These are phyloP conservation scores for Tiphia femorata DNA, from an alignment of 2,888 invertebrate species.

Conservation along the genomic window DNA sequence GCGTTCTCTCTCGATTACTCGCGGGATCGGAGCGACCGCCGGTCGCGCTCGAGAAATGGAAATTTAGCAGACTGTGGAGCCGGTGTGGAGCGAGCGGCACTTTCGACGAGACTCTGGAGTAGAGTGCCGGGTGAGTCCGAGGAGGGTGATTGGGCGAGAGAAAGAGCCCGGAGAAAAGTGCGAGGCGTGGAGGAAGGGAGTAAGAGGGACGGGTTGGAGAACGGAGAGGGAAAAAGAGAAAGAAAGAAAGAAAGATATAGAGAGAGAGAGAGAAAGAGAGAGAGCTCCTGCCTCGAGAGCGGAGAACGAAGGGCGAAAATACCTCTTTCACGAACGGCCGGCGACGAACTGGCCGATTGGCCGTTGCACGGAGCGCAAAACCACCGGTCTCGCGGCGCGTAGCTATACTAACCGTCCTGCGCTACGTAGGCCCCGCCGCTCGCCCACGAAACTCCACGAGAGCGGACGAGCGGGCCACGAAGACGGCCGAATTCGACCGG, in stretches of 20 bases:
- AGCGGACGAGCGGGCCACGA: conserved; percentile 49
- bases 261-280: not conserved
- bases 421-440: conserved; percentile 36
- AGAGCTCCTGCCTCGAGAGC: not conserved
- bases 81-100: no score
- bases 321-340: conserved; percentile 62
- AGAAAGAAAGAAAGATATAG: not conserved
- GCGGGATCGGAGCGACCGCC: not conserved
- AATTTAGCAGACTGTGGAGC: no score
- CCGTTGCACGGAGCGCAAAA: conserved; percentile 47
- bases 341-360: conserved; percentile 67
- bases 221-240: not conserved
- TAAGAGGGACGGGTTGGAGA: not conserved
- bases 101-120: no score
- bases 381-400: conserved; percentile 37
- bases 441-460: conserved; percentile 24
- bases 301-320: conserved; percentile 23
- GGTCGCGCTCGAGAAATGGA: not conserved
- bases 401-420: conserved; percentile 50
- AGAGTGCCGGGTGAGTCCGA: not conserved
- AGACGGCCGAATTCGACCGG: conserved; percentile 55
- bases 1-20: not conserved
- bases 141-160: not conserved
- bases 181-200: not conserved
- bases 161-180: not conserved